phyloP scores from a whole-genome alignment of 2,797 vertebrate species.

The Labeo calbasu region DNA sequence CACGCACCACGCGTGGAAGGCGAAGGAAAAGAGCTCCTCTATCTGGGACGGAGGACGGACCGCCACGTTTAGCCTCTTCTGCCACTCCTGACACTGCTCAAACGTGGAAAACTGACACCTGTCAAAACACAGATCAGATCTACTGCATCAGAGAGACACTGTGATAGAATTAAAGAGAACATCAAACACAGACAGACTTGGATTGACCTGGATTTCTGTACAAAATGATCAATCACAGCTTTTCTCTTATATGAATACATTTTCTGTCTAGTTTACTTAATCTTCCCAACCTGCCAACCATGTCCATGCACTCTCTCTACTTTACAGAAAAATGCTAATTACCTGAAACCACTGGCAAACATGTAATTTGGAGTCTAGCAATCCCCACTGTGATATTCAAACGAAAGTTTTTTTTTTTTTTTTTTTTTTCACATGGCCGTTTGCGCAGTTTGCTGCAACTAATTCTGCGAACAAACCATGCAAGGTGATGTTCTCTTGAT shows the following conservation, averaged over 20 bases:
- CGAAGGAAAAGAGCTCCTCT: constrained; percentile 96
- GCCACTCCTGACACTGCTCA: constrained; percentile 97
- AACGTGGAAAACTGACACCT: constrained; percentile 97
- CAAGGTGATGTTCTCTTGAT: background rate
- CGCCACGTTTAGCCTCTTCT: constrained; percentile 86
- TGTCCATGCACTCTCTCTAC: too few species aligned
- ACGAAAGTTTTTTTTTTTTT: background rate
- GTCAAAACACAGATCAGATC: constrained; percentile 32
- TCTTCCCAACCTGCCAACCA: too few species aligned
- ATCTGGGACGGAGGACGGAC: constrained; percentile 88
- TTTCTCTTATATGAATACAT: too few species aligned
- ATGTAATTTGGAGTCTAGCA: background rate
- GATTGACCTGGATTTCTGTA: background rate
- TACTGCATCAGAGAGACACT: background rate
- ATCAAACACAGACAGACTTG: background rate
- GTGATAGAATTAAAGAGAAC: background rate
- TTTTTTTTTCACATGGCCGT: background rate
- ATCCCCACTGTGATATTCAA: background rate
- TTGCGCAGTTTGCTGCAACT: background rate
- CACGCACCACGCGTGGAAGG: constrained; percentile 97
- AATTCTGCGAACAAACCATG: too few species aligned
- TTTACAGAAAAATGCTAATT: too few species aligned
- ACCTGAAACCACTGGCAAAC: background rate
- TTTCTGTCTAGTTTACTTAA: too few species aligned
- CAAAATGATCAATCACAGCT: background rate